Conservation (phyloP, 2,113 vertebrate species). For the Hippolais icterina region DNA sequence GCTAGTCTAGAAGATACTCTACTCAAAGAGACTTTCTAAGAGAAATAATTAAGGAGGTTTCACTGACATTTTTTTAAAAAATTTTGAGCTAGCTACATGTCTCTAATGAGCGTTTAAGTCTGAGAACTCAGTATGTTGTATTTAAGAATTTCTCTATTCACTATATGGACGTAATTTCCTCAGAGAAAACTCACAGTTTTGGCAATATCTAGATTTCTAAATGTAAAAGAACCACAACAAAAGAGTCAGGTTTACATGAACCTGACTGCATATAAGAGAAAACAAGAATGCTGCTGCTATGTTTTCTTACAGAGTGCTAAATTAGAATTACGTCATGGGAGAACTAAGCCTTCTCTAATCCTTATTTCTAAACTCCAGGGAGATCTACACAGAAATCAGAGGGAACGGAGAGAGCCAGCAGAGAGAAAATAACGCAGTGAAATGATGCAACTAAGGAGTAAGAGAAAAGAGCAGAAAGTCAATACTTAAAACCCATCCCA, state of each 20-base stretch:
- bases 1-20: background rate
- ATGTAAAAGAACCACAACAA: background rate
- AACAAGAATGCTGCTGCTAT: background rate
- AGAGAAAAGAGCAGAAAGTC: background rate
- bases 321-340: constrained; percentile 9
- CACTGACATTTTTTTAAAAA: background rate
- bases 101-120: background rate
- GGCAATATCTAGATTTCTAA: background rate
- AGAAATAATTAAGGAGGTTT: background rate
- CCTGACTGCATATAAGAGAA: background rate
- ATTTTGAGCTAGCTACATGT: background rate
- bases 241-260: background rate
- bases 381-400: background rate
- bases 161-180: background rate
- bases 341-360: constrained; percentile 20
- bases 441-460: constrained; percentile 3
- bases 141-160: constrained; percentile 2
- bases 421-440: background rate
- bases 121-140: background rate
- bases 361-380: constrained; percentile 5
- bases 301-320: constrained; percentile 25
- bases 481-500: background rate
- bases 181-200: background rate
- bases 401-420: background rate
- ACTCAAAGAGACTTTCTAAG: background rate